Base-by-base conservation (phyloP, 64 coral and sea anemone genomes). In the Montipora sp. region DNA sequence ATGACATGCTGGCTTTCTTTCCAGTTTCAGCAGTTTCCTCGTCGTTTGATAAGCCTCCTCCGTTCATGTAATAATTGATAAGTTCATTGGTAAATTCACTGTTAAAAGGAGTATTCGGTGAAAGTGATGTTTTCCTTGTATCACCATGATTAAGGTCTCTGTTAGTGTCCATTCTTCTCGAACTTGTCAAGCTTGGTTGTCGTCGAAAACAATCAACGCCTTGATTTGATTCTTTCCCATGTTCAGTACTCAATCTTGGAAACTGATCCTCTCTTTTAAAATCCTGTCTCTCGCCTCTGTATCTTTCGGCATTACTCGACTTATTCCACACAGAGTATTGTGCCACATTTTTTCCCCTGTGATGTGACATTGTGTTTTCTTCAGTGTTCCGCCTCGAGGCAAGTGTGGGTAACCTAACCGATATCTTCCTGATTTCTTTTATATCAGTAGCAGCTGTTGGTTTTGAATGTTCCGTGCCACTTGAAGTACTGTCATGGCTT, bases 51-150 rank as follows among this genome's bases (percentile, higher is more conserved):
- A 50, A 71, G 65, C 65, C 19, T 46, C n/a, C 16, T 49, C 24
- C 46, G 51, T 47, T 48, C 46, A 20, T 70, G 47, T 85, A 85
- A 72, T 85, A 72, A 8, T 85, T 47, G 11, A 72, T 70, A 12
- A 85, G 65, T 11, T 72, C 9, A 7, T 85, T 68, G n/a, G 63
- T 47, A 23, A 50, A 72, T 49, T 49, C 68, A 47, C 82, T 72
- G 63, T 67, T 46, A 5, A 20, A 16, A 15, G 75, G 75, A 1
- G 75, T 47, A 49, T 45, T 45, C 20, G 75, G 45, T 18, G 58
- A 3, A 10, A 7, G 2, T 72, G 15, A n/a, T 18, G 16, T 10
- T 19, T 69, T 3, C 65, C 4, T 47, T 12, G 65, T 43, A 44
- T 9, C 8, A 5, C 46, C 20, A 0, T 69, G 36, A 15, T 7